These are phyloP conservation scores for Calephelis virginiensis DNA, from an alignment of 1,140 invertebrate genomes.

Conservation along the genomic window DNA sequence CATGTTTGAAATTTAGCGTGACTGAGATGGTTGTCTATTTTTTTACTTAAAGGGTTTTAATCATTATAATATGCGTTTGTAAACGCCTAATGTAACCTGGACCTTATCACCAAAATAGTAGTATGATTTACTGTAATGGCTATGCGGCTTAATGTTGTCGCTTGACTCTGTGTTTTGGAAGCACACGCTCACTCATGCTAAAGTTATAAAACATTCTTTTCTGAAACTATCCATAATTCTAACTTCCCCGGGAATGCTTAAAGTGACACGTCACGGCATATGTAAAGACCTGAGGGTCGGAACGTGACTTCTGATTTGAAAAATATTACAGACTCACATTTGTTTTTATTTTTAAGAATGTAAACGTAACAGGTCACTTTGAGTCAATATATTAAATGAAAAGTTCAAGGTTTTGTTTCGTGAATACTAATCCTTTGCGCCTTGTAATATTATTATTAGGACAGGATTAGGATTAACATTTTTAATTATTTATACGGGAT, in stretches of 20 bases:
- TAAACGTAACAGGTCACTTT: too few relatives aligned
- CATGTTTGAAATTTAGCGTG: too few relatives aligned
- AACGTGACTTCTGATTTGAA: constrained; percentile 15
- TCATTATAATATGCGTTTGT: not conserved
- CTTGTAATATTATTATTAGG: too few relatives aligned
- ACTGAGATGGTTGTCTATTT: too few relatives aligned
- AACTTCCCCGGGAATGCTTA: not conserved
- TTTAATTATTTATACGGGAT: too few relatives aligned
- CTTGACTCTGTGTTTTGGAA: constrained; percentile 1
- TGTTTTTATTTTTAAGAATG: too few relatives aligned
- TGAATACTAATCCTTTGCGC: too few relatives aligned
- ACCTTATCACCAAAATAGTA: not conserved
- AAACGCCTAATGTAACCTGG: not conserved
- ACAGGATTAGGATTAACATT: too few relatives aligned
- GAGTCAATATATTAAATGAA: too few relatives aligned
- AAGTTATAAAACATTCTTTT: constrained; percentile 18
- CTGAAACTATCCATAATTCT: constrained; percentile 9
- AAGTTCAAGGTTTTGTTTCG: too few relatives aligned
- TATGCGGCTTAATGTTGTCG: constrained; percentile 12
- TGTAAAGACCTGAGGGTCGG: constrained; percentile 5
- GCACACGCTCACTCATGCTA: constrained; percentile 11
- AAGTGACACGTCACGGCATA: constrained; percentile 19
- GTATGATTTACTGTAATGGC: constrained; percentile 13
- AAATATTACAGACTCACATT: not conserved
- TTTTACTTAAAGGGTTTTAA: not conserved